A percentile compares a stretch with the other conserved stretches of the same genome.
Evolutionary conservation across 1,140 invertebrate genomes (phyloP).

Genomic region (Nylanderia fulva): DNA sequence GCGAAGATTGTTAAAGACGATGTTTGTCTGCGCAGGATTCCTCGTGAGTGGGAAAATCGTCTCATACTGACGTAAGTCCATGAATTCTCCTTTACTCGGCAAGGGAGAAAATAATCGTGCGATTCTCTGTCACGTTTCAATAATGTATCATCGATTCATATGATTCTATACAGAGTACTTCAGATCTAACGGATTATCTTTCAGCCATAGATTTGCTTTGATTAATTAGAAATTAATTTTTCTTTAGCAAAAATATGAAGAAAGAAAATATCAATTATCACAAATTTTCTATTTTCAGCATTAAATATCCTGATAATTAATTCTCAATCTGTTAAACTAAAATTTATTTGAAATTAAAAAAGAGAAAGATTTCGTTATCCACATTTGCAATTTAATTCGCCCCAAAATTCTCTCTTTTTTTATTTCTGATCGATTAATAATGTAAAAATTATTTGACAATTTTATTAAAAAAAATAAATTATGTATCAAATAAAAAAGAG

Average conservation of each 20-base stretch:
- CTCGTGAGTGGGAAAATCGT: not conserved
- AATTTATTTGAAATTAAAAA: not conserved
- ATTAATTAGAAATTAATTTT: constrained; percentile 1
- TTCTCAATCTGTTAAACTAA: not conserved
- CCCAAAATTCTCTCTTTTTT: no score
- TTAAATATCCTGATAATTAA: not conserved
- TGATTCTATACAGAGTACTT: not conserved
- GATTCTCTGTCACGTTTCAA: not conserved
- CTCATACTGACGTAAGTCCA: not conserved
- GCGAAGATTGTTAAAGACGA: constrained; percentile 37
- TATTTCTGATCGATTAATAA: not conserved
- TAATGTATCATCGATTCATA: not conserved
- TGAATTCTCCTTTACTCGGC: not conserved
- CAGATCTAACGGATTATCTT: not conserved
- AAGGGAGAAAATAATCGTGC: constrained; percentile 3
- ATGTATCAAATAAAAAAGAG: no score
- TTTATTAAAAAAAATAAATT: no score
- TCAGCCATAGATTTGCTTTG: not conserved
- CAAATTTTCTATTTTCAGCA: not conserved
- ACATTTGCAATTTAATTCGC: not conserved
- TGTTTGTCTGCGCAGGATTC: not conserved
- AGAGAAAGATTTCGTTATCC: not conserved
- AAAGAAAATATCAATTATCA: not conserved
- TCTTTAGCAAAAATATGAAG: not conserved
- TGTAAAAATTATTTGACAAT: not conserved